phyloP scores from a whole-genome alignment of 1,140 invertebrate genomes.

The Aphis craccivora region DNA sequence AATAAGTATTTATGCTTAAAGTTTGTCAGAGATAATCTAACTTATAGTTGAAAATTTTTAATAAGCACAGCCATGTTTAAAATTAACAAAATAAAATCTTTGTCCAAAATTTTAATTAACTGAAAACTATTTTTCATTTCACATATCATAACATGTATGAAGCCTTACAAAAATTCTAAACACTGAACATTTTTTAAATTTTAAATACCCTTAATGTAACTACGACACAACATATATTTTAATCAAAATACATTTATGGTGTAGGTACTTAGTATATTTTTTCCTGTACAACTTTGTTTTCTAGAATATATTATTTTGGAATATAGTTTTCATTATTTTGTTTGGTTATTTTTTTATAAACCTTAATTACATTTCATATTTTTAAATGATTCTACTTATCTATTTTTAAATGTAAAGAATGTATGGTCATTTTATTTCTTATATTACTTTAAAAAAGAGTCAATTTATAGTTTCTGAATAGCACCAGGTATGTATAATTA shows the following conservation, averaged over 20 bases:
- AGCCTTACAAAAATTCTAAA: not conserved
- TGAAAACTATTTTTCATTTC: not conserved
- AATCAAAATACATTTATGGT: too few relatives aligned
- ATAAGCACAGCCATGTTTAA: not conserved
- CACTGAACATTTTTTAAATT: not conserved
- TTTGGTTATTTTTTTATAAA: not conserved
- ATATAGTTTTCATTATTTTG: not conserved
- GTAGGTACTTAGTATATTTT: not conserved
- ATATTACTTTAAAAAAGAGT: not conserved
- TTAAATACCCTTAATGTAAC: not conserved
- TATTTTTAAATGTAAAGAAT: too few relatives aligned
- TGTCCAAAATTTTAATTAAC: not conserved
- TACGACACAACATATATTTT: not conserved
- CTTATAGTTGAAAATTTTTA: not conserved
- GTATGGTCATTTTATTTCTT: too few relatives aligned
- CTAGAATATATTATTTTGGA: not conserved
- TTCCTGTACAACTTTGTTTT: not conserved
- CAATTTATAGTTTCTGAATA: not conserved
- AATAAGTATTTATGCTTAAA: constrained; percentile 17
- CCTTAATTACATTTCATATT: not conserved
- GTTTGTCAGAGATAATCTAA: not conserved
- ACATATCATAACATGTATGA: not conserved
- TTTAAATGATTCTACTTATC: too few relatives aligned
- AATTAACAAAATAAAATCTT: not conserved
- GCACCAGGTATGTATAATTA: not conserved